Evolutionary conservation across 1,140 invertebrate species (phyloP).

Genomic region (Melanaphis sacchari): DNA sequence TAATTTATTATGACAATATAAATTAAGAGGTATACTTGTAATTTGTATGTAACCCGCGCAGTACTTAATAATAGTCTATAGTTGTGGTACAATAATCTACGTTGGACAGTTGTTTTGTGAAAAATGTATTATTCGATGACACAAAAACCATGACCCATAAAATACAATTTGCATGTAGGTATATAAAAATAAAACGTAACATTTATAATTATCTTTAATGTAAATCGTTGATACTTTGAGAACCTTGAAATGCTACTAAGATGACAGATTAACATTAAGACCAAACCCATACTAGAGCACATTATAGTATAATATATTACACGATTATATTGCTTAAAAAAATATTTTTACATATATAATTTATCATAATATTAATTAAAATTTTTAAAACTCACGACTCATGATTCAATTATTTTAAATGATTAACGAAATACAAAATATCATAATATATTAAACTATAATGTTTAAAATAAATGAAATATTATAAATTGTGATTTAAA

Average conservation of each 20-base stretch:
- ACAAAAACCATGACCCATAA: slow-evolving; percentile 26
- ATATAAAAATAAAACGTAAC: slow-evolving; percentile 1
- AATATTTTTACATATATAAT: too few relatives aligned
- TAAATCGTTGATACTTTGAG: not conserved
- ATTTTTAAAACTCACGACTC: not conserved
- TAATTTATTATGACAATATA: not conserved
- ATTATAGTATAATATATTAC: not conserved
- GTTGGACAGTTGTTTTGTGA: not conserved
- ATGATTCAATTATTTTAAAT: not conserved
- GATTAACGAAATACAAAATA: not conserved
- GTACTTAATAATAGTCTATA: not conserved
- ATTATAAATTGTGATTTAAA: too few relatives aligned
- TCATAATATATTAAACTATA: not conserved
- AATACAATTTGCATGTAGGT: not conserved
- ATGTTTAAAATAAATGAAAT: not conserved
- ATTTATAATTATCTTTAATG: not conserved
- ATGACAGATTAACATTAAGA: slow-evolving; percentile 9
- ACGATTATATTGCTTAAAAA: not conserved
- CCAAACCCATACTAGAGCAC: not conserved
- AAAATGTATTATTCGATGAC: not conserved
- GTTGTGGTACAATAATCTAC: not conserved
- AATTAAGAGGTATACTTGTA: not conserved
- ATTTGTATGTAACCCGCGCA: not conserved
- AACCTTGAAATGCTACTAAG: not conserved
- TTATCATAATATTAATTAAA: not conserved